Conservation (phyloP, 2,888 invertebrate species). For the Agriopis aurantiaria region DNA sequence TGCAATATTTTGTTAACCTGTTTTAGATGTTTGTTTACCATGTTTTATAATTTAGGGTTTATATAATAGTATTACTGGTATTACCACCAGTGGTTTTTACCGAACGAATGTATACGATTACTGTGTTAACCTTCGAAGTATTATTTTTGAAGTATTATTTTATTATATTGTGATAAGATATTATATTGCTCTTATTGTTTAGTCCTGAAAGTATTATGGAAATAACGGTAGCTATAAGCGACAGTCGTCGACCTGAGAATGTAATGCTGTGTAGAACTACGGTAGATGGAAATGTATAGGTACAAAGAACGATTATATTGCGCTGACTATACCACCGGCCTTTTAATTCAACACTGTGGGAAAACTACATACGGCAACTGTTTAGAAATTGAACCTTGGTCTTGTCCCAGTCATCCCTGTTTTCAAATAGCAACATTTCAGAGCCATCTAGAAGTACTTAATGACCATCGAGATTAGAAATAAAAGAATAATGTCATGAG, state of each 20-base stretch:
- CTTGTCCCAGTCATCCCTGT: conserved; percentile 1
- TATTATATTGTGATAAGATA: conserved; percentile 81
- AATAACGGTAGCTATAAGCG: conserved; percentile 78
- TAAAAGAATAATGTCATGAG: conserved; percentile 46
- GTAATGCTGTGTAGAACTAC: conserved; percentile 77
- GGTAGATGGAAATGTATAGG: conserved; percentile 80
- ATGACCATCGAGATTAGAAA: conserved; percentile 68
- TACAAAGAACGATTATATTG: conserved; percentile 85
- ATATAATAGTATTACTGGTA: conserved; percentile 40
- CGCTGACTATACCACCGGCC: conserved; percentile 68
- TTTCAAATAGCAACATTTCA: conserved; percentile 40
- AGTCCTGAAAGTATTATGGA: conserved; percentile 78
- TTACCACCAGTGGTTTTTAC: conserved; percentile 47
- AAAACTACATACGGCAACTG: background rate
- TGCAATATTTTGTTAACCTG: conserved; percentile 58
- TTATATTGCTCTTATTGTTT: conserved; percentile 75
- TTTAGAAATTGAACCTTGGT: conserved; percentile 1
- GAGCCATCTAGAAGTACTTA: conserved; percentile 70
- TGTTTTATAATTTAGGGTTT: conserved; percentile 42
- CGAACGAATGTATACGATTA: conserved; percentile 75
- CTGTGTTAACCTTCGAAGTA: conserved; percentile 80
- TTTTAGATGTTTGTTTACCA: conserved; percentile 67
- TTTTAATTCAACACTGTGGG: conserved; percentile 42
- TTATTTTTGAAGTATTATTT: conserved; percentile 84
- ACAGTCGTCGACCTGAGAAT: conserved; percentile 71